Conservation (phyloP, 2,888 invertebrate species). For the Drosophila rellima region DNA sequence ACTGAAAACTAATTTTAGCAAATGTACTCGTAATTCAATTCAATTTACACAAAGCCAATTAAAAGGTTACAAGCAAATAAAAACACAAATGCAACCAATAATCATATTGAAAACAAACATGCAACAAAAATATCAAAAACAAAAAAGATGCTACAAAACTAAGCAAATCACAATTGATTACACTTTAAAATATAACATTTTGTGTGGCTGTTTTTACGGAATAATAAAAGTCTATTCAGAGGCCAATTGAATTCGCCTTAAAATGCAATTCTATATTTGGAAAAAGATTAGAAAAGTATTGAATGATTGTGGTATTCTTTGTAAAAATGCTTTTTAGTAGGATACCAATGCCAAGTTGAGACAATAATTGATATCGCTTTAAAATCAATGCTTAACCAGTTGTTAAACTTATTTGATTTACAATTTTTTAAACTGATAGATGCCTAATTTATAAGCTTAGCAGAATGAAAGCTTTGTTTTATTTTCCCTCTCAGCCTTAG, state of each 20-base stretch:
- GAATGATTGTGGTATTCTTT: not conserved
- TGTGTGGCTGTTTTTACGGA: not conserved
- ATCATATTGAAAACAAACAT: constrained; percentile 8
- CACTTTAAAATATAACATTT: not conserved
- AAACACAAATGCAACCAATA: constrained; percentile 16
- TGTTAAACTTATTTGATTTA: too few species aligned
- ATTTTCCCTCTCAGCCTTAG: too few species aligned
- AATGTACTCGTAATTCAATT: constrained; percentile 18
- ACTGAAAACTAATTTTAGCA: not conserved
- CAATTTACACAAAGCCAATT: constrained; percentile 19
- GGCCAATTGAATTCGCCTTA: not conserved
- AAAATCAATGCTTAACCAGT: too few species aligned
- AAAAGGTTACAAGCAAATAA: constrained; percentile 10
- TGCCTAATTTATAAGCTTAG: too few species aligned
- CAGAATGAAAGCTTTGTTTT: too few species aligned
- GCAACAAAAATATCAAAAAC: not conserved
- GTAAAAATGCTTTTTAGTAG: too few species aligned
- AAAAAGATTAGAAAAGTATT: not conserved
- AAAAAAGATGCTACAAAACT: not conserved
- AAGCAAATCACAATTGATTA: not conserved
- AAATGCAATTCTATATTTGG: not conserved
- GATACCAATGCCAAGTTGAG: too few species aligned
- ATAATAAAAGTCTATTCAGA: not conserved
- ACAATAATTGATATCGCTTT: too few species aligned
- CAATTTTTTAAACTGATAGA: too few species aligned